Percentiles rank a stretch among this genome's conserved stretches.
Conservation (phyloP, 2,888 invertebrate genomes). For the Ferrisia virgata region DNA sequence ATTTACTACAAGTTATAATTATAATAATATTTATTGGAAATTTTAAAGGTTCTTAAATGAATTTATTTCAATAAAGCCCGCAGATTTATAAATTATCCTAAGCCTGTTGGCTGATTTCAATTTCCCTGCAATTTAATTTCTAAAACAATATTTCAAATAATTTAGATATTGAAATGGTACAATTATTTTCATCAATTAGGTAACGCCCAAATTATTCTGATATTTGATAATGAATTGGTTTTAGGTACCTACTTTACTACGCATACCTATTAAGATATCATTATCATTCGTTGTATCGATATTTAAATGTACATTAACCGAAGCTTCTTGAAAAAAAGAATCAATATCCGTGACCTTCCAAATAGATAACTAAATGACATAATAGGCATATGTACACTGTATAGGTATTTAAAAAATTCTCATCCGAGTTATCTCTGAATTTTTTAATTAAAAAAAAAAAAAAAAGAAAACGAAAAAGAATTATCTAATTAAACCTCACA, state of each 20-base stretch:
- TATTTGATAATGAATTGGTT: too few species aligned
- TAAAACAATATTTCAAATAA: neutral
- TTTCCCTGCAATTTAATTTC: too few species aligned
- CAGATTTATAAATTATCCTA: too few species aligned
- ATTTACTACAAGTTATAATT: neutral
- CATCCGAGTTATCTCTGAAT: neutral
- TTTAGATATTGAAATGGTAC: neutral
- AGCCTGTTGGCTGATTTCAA: too few species aligned
- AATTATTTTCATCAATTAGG: too few species aligned
- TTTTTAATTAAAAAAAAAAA: neutral
- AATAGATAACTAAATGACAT: neutral
- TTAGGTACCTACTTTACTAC: too few species aligned
- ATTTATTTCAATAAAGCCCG: too few species aligned
- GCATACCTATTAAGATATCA: too few species aligned
- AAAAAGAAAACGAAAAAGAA: too few species aligned
- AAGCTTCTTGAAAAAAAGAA: neutral
- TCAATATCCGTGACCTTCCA: neutral
- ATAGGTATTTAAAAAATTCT: neutral
- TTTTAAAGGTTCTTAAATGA: neutral
- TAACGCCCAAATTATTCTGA: too few species aligned
- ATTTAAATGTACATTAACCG: neutral
- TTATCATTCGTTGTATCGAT: too few species aligned
- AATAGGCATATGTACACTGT: neutral
- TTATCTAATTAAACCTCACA: too few species aligned
- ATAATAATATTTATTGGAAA: neutral